Evolutionary conservation across 2,113 vertebrate genomes (phyloP), one percentile per base, ranked within the genome.

Genomic region (Corydoras sp.): DNA sequence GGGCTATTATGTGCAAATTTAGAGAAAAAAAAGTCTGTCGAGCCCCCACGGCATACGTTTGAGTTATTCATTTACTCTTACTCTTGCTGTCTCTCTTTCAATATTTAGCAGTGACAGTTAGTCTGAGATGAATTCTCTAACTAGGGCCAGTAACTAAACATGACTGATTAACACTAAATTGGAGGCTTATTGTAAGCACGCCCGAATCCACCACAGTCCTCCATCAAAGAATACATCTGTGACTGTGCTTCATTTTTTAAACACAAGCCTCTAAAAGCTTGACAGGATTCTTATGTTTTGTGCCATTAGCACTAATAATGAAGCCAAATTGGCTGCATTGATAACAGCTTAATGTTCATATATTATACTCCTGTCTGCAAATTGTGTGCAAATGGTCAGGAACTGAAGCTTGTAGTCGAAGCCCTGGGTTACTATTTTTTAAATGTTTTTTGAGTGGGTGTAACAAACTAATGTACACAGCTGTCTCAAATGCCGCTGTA

Each of bases 291-390:
- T 69, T 76, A 71, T 83, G 86, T 83, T 88, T 87, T 83, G 75
- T 81, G 53, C 82, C 86, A 89, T 89, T 90, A 90, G 80, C 79
- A 30, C 62, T 70, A 77, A 80, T 87, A 85, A 85, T 68, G 81
- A 88, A 89, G 88, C 89, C 83, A 87, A 88, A 91, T 88, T 78
- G 85, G 76, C 65, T 84, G 82, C 83, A 88, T 89, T 90, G 88
- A 78, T 76, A 77, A 77, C 77, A 58, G 66, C 82, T 81, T 81
- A 85, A 86, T 85, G 76, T 82, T 87, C 79, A 89, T 87, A 88
- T 85, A 85, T 90, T 90, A 88, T 87, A 85, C 83, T 78, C 70
- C 81, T 86, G 73, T 80, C 79, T 68, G 63, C 81, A 79, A 81
- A 82, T 69, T 83, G 76, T 74, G 65, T 68, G 79, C 76, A 87